Base-by-base conservation (phyloP, 2,797 vertebrate genomes). In the Acanthornis magna region DNA sequence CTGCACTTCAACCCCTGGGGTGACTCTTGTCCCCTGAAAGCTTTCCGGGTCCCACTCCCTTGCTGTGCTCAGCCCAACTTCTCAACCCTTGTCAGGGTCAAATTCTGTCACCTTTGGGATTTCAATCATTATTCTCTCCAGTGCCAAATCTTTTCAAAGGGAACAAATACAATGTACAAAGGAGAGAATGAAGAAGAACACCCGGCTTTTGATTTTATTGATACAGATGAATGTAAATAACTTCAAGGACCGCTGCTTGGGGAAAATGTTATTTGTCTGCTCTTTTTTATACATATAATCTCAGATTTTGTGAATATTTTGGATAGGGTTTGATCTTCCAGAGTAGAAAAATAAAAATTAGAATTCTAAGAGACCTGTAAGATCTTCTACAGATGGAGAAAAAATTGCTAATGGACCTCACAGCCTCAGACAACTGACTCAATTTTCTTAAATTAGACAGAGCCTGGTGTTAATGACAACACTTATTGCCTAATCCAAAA, bases 21-120 rank as follows among this genome's bases (percentile, higher is more conserved):
- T 95, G 87, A 75, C 57, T 90, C 63, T 21, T 94, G 63, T 91
- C 45, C 88, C 63, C 70, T 38, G 61, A 84, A 38, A 11, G 5
- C 36, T 55, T 80, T 71, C n/a, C 0, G 0, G 80, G 89, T 95
- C 92, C 94, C 63, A 54, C 40, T 87, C 63, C 74, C 74, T 71
- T 96, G 76, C 90, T 92, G 66, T 61, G 34, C 73, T 88, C 78
- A 94, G 81, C 73, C 96, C 96, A 95, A 96, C 79, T 93, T 96
- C 88, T 89, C 84, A 87, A 36, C 61, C 29, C 58, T 91, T 58
- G 19, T 34, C 55, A 86, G 73, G 85, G 86, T 95, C 94, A 96
- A 92, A 73, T 89, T 97, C 94, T 95, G 76, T 66, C 72, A 95
- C 40, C 76, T 78, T 75, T 83, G 7, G 22, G 58, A 76, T 91